Conservation (phyloP, 2,113 vertebrate species). For the Burhinus oedicnemus region DNA sequence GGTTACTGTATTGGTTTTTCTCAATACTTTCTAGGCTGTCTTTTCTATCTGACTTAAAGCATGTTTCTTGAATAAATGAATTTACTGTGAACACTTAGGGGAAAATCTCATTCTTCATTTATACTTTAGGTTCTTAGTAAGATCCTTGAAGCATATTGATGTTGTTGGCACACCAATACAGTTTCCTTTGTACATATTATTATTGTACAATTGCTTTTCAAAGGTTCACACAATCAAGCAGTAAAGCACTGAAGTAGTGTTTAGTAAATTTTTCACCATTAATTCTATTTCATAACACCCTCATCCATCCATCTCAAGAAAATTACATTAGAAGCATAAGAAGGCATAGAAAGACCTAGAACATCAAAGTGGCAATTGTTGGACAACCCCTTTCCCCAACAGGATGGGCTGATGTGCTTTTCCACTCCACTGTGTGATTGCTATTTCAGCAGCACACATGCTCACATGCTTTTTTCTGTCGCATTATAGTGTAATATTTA, state of each 20-base stretch:
- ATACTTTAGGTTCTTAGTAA: neutral
- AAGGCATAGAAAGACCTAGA: conserved; percentile 15
- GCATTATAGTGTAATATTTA: neutral
- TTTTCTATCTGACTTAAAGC: neutral
- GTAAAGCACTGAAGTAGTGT: neutral
- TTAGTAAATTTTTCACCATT: conserved; percentile 45
- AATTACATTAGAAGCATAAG: conserved; percentile 5
- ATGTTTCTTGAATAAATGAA: neutral
- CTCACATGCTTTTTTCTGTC: neutral
- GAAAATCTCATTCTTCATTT: conserved; percentile 27
- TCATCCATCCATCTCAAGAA: conserved; percentile 11
- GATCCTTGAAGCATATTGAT: conserved; percentile 26
- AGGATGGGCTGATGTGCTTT: conserved; percentile 15
- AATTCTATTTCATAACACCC: conserved; percentile 17
- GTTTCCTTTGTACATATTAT: conserved; percentile 23
- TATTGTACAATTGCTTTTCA: conserved; percentile 32
- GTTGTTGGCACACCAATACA: neutral
- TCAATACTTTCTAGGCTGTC: neutral
- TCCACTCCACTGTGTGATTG: neutral
- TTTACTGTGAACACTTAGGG: conserved; percentile 21
- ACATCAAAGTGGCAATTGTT: conserved; percentile 49
- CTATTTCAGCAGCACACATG: neutral
- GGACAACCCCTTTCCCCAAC: neutral
- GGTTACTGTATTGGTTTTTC: neutral
- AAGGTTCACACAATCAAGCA: conserved; percentile 32